Evolutionary conservation across 2,113 vertebrate species (phyloP).

Genomic region (Thamnaconus septentrionalis): DNA sequence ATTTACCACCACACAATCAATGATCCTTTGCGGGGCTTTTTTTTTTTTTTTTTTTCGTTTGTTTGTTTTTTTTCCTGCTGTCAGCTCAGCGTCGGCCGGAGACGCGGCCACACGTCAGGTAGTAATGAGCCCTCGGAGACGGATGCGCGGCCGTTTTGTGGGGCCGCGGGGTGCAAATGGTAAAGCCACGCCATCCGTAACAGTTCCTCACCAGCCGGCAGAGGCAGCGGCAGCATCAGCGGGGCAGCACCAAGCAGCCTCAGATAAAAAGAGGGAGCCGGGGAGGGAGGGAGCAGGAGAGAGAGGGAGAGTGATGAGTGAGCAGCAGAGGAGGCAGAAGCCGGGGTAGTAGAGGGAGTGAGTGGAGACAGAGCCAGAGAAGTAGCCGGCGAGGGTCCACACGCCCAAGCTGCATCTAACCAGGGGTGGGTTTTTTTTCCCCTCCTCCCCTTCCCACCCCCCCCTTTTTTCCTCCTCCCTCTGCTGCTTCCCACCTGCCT

Average conservation of each 20-base stretch:
- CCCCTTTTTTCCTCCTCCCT: conserved; percentile 37
- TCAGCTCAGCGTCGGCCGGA: conserved; percentile 56
- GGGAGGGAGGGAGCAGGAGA: conserved; percentile 67
- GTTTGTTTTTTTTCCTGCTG: conserved; percentile 15
- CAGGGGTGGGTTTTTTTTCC: conserved; percentile 72
- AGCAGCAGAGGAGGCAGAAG: conserved; percentile 70
- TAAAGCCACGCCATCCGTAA: conserved; percentile 94
- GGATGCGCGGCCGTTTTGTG: conserved; percentile 83
- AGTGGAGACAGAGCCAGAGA: conserved; percentile 57
- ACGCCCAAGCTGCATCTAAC: conserved; percentile 77
- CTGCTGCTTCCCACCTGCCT: conserved; percentile 50
- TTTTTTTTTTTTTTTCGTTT: no score
- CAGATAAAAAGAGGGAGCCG: conserved; percentile 73
- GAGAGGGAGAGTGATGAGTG: conserved; percentile 77
- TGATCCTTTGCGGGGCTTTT: conserved; percentile 28
- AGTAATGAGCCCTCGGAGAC: conserved; percentile 85
- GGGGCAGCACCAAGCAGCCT: conserved; percentile 84
- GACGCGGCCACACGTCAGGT: conserved; percentile 60
- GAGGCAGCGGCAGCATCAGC: conserved; percentile 87
- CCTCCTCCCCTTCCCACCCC: conserved; percentile 51
- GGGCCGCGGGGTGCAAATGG: conserved; percentile 91
- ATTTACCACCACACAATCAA: conserved; percentile 28
- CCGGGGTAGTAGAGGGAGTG: conserved; percentile 62
- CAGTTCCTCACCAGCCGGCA: conserved; percentile 97
- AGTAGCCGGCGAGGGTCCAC: conserved; percentile 63